Percentiles rank a stretch among this genome's conserved stretches.
Conservation (phyloP, 2,888 invertebrate species). For the Drosophila paramelanica region DNA sequence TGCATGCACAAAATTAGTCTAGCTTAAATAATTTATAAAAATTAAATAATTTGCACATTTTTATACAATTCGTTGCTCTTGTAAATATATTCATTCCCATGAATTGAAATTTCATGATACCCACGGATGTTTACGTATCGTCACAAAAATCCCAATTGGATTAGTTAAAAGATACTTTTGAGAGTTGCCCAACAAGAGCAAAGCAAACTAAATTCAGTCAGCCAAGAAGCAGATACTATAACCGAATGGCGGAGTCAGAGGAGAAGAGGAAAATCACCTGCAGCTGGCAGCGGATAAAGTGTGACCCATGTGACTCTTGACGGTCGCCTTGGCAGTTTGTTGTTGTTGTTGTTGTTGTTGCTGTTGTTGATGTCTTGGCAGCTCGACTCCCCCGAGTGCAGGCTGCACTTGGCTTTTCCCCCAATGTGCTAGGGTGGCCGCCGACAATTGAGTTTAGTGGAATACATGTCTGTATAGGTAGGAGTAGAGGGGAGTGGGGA, state of each 20-base stretch:
- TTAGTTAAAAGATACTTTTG: constrained; percentile 48
- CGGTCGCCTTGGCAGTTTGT: constrained; percentile 15
- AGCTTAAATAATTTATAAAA: not conserved
- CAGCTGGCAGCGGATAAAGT: constrained; percentile 31
- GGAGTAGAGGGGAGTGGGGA: not conserved
- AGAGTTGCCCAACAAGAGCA: constrained; percentile 37
- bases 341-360: not conserved
- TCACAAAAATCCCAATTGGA: constrained; percentile 32
- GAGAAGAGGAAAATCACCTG: constrained; percentile 56
- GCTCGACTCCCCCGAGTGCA: constrained; percentile 35
- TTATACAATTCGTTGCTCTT: not conserved
- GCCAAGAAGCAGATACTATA: constrained; percentile 16
- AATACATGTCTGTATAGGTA: constrained; percentile 53
- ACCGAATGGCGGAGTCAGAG: not conserved
- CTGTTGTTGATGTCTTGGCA: constrained; percentile 10
- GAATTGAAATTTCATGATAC: constrained; percentile 25
- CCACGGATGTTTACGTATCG: constrained; percentile 16
- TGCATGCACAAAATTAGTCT: not conserved
- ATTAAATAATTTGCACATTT: not conserved
- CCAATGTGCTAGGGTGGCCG: constrained; percentile 30
- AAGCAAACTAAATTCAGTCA: constrained; percentile 34
- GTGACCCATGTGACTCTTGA: constrained; percentile 35
- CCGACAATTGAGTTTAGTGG: constrained; percentile 69
- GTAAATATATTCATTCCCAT: constrained; percentile 24
- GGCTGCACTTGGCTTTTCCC: constrained; percentile 29